Base-by-base conservation (phyloP, 2,797 vertebrate genomes). In the Sebastiscus albofasciatus region DNA sequence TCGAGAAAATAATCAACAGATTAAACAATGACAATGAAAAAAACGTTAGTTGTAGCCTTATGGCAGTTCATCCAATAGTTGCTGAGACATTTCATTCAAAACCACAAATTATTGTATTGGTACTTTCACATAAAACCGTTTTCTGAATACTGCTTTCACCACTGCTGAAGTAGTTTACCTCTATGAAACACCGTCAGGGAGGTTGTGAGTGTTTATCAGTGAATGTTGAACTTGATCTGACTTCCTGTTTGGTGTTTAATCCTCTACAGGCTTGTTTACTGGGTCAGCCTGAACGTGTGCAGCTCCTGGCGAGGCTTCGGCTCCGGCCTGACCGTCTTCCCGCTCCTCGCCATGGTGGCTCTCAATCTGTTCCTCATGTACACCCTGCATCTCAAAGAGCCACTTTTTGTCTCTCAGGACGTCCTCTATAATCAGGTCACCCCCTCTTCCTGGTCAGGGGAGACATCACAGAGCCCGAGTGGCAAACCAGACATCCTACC, bases 281-380 rank as follows among this genome's bases (percentile, higher is more conserved):
- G 95, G 96, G 68, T 93, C 80, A 93, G 90, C 67, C 89, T 96
- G 61, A 90, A 93, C 65, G 16, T 27, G 27, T 95, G 95, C 90
- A 92, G 94, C 80, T 89, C 92, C 74, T 95, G 94, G 94, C 84
- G 96, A 64, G 94, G 95, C 61, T 96, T 96, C 13, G 96, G 95
- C 67, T 95, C 95, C 1, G 95, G 95, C 20, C 91, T 96, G 65
- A 95, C 94, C 16, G 13, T 96, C 77, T 96, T 96, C 88, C 95
- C 96, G 0, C 94, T 95, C 58, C 86, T 96, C 2, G 93, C 93
- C 75, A 81, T 94, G 90, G 91, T 93, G 72, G 87, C 87, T 77
- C 92, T 96, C 85, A 96, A 96, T 89, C 90, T 96, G 77, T 95
- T 94, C 93, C 92, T 93, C 75, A 86, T 96, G 76, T 95, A 94